Conservation (phyloP, 1,140 invertebrate species). For the Pachypeltis micranthus region DNA sequence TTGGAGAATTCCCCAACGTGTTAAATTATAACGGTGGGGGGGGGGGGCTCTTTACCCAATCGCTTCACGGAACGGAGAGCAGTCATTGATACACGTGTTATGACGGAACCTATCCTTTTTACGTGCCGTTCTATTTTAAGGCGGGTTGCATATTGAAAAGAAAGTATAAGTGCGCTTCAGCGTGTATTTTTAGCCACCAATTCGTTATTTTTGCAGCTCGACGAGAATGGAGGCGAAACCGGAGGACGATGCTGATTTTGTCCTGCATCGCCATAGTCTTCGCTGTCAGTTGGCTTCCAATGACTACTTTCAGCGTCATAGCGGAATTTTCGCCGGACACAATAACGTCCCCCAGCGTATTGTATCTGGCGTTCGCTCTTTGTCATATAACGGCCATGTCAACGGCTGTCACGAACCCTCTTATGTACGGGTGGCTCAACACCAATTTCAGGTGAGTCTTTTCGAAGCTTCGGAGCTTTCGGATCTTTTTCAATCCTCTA, state of each 20-base stretch:
- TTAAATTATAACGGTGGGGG: too few relatives aligned
- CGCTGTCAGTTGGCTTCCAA: slow-evolving; percentile 41
- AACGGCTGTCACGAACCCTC: slow-evolving; percentile 41
- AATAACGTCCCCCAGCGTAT: slow-evolving; percentile 26
- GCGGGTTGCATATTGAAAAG: too few relatives aligned
- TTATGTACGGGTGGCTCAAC: slow-evolving; percentile 45
- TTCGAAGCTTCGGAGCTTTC: too few relatives aligned
- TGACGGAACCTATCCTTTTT: too few relatives aligned
- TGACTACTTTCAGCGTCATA: slow-evolving; percentile 41
- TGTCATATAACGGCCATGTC: slow-evolving; percentile 46
- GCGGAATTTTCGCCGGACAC: slow-evolving; percentile 30
- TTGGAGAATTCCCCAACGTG: too few relatives aligned
- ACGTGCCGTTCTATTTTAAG: too few relatives aligned
- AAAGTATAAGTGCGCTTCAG: too few relatives aligned
- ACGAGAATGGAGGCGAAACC: slow-evolving; percentile 38
- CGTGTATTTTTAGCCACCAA: too few relatives aligned
- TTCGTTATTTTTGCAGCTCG: slow-evolving; percentile 23
- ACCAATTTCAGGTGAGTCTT: slow-evolving; percentile 34
- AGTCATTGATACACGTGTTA: too few relatives aligned
- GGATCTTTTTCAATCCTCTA: too few relatives aligned
- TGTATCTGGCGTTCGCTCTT: slow-evolving; percentile 40
- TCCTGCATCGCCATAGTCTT: slow-evolving; percentile 37
- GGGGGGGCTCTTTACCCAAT: too few relatives aligned
- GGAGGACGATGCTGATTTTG: slow-evolving; percentile 37
- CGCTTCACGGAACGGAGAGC: too few relatives aligned